Evolutionary conservation across 30 jellyfish, hydroid and myxozoan genomes (phyloP), one percentile per base, ranked within the genome.

Genomic region (Hydractinia echinata): DNA sequence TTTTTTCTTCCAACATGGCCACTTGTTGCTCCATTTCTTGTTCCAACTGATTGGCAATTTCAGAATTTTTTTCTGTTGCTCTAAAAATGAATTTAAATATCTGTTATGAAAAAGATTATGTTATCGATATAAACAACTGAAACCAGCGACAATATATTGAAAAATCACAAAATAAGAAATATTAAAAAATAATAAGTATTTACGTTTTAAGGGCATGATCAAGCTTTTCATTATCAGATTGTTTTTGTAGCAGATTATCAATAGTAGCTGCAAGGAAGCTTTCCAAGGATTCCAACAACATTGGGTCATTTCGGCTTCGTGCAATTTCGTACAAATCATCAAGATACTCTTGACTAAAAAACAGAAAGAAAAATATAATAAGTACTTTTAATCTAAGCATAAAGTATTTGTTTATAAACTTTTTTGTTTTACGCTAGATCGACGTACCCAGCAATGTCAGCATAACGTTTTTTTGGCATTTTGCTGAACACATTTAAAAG

Each of bases 1-100:
- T 87, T 77, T 90, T 90, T 21, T 85, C 85, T 61, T 90, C 95
- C 82, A 90, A 30, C 84, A 82, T 85, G 72, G 86, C 53, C 62
- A 90, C 89, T 66, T 90, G 97, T 69, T 90, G 94, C 58, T 90
- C 97, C 97, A 90, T 90, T 82, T 90, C 97, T 66, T 90, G 94
- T 61, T 90, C 97, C 19, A 90, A 84, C 61, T 81, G 84, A 39
- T 85, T 73, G 39, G 95, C 95, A 83, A 85, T 79, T 66, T 90
- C 97, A 10, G 95, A 44, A 77, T 84, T 90, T 77, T 90, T 85
- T 73, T 84, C 95, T 49, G 95, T 83, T 13, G 97, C 97, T 51
- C 97, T 90, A 52, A 10, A 51, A 0, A 19, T 39, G 1, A 62
- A 51, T 48, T 30, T 30, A 30, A 30, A 30, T 30, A 30, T 30